Evolutionary conservation across 2,888 invertebrate species (phyloP).

Genomic region (Quadroppia sp.): DNA sequence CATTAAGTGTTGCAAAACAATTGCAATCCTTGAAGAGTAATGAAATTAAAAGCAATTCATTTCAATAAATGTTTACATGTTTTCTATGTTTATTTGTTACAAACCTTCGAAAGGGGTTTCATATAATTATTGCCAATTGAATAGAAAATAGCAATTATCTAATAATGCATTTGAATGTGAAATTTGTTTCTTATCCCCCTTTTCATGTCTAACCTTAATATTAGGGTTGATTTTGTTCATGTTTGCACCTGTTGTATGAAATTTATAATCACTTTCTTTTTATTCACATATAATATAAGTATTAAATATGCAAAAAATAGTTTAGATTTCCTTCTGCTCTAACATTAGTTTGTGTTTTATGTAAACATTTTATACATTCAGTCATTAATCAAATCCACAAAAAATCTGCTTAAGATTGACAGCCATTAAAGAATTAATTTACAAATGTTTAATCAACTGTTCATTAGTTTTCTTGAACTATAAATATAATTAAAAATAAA

Average conservation of each 20-base stretch:
- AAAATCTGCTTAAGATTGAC: background rate
- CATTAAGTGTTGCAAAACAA: too few relatives aligned
- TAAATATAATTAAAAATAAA: too few relatives aligned
- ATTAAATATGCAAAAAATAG: background rate
- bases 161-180: background rate
- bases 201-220: slow-evolving; percentile 23
- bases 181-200: background rate
- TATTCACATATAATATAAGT: background rate
- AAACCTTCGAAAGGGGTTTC: background rate
- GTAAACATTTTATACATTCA: too few relatives aligned
- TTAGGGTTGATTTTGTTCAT: too few relatives aligned
- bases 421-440: background rate
- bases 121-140: background rate
- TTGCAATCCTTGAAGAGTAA: too few relatives aligned
- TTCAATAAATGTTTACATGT: background rate
- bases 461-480: background rate
- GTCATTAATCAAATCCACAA: background rate
- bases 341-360: background rate
- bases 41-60: background rate
- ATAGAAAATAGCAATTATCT: background rate
- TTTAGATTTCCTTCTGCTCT: background rate
- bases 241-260: slow-evolving; percentile 17
- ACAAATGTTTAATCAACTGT: background rate
- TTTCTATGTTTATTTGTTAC: background rate
- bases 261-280: background rate